These are phyloP conservation scores for Oscheius sp. DNA, from an alignment of 2,888 invertebrate genomes.

Conservation along the genomic window DNA sequence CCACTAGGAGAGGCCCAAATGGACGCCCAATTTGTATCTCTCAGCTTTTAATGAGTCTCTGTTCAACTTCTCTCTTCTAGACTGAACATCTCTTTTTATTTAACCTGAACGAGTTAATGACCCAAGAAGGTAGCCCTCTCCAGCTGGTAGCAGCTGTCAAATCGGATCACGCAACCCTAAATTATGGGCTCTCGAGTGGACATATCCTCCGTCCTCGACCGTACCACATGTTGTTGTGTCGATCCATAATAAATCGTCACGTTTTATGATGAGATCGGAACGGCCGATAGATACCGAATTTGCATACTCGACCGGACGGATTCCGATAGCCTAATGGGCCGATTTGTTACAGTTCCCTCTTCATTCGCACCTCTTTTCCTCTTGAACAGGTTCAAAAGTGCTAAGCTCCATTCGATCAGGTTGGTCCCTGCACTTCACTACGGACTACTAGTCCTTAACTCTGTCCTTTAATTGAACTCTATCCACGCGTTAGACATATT, in stretches of 20 bases:
- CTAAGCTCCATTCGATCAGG: not conserved
- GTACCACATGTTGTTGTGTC: not conserved
- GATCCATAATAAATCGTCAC: too few relatives aligned
- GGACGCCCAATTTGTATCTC: not conserved
- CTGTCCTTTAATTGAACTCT: slow-evolving; percentile 12
- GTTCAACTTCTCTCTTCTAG: not conserved
- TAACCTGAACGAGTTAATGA: slow-evolving; percentile 2
- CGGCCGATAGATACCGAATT: slow-evolving; percentile 17
- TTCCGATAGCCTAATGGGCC: not conserved
- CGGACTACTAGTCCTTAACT: not conserved
- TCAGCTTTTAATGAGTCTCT: not conserved
- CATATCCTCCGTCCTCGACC: not conserved
- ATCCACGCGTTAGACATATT: not conserved
- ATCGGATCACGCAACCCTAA: slow-evolving; percentile 4
- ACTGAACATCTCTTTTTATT: not conserved
- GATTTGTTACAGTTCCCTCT: not conserved
- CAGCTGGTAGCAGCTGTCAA: slow-evolving; percentile 22
- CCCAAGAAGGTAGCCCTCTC: not conserved
- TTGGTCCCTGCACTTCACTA: not conserved
- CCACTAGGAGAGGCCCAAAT: not conserved
- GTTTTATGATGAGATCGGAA: slow-evolving; percentile 11
- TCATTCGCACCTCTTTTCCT: not conserved
- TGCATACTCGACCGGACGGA: not conserved
- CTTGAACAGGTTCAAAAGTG: not conserved
- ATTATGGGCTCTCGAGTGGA: not conserved